Base-by-base conservation (phyloP, 2,888 invertebrate genomes). In the Synanthedon andrenaeformis region DNA sequence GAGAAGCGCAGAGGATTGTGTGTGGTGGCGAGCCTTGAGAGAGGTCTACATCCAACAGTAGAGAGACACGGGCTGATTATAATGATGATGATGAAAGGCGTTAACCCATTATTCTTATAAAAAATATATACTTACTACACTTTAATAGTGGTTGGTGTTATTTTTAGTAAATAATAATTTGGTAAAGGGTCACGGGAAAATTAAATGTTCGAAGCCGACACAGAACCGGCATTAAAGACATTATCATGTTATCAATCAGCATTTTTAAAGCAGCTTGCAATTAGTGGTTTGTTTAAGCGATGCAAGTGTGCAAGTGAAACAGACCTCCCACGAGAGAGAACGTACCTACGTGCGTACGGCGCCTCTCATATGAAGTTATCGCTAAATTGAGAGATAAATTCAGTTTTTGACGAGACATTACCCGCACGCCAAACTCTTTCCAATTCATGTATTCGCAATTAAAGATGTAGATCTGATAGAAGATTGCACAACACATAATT, bases 311-410 rank as follows among this genome's bases (percentile, higher is more conserved):
- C 84, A 84, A 35, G 35, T 35, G 35, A 6, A 35, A 35, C 35
- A 35, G 35, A 35, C 35, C 35, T 82, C 83, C 73, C 74, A 80
- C 82, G 79, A 70, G 69, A 62, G 64, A 62, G 61, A 35, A 63
- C 61, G 60, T 65, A 64, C 59, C 66, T 60, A 61, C 62, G 67
- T 69, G 69, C 71, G 72, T 58, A 56, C 60, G 69, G 62, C 55
- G 63, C 64, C 57, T 69, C 64, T 67, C 74, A 79, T 78, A 80
- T 79, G 76, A 78, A 84, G 81, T 82, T 79, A 84, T 79, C 79
- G 74, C 75, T 74, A 75, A 81, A 83, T 83, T 84, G 80, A 84
- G 84, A 79, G 76, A 82, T 82, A 84, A 82, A 78, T 67, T 71
- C 72, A 60, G 67, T 68, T 71, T 64, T 65, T 76, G 82, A 83